These are phyloP conservation scores for Willisornis vidua DNA, from an alignment of 2,113 vertebrate species.

Conservation along the genomic window DNA sequence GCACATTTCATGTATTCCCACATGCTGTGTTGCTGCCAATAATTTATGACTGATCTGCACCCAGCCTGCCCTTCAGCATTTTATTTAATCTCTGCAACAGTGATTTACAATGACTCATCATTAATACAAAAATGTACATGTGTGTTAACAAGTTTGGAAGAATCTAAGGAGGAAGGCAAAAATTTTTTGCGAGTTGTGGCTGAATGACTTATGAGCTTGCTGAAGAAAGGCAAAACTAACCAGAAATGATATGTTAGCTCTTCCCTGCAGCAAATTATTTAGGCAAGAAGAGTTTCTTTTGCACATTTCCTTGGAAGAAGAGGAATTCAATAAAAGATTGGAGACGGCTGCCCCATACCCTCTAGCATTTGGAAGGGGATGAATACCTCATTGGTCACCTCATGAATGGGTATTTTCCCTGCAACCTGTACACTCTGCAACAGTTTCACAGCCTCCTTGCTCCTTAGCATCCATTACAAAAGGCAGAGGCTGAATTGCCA, in stretches of 20 bases:
- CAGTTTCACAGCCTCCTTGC: background rate
- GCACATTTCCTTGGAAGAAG: background rate
- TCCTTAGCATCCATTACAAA: background rate
- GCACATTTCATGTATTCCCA: slow-evolving; percentile 82
- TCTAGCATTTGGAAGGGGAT: background rate
- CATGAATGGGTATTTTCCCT: background rate
- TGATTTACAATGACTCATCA: slow-evolving; percentile 82
- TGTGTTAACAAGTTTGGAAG: slow-evolving; percentile 90
- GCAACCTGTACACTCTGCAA: background rate
- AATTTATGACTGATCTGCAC: slow-evolving; percentile 94
- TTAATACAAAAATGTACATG: slow-evolving; percentile 88
- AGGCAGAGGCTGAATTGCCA: background rate
- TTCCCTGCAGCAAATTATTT: slow-evolving; percentile 37
- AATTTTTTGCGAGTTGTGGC: slow-evolving; percentile 35
- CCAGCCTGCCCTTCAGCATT: slow-evolving; percentile 90
- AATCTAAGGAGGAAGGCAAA: slow-evolving; percentile 65
- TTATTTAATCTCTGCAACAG: slow-evolving; percentile 89
- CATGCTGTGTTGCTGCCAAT: slow-evolving; percentile 88
- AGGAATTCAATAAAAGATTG: background rate
- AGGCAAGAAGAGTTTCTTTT: background rate
- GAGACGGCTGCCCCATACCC: background rate
- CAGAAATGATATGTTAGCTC: slow-evolving; percentile 9
- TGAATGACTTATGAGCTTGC: slow-evolving; percentile 41
- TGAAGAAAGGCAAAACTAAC: slow-evolving; percentile 37
- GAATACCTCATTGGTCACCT: background rate